phyloP scores from a whole-genome alignment of 2,888 invertebrate species.

The Petrolisthes manimaculis region DNA sequence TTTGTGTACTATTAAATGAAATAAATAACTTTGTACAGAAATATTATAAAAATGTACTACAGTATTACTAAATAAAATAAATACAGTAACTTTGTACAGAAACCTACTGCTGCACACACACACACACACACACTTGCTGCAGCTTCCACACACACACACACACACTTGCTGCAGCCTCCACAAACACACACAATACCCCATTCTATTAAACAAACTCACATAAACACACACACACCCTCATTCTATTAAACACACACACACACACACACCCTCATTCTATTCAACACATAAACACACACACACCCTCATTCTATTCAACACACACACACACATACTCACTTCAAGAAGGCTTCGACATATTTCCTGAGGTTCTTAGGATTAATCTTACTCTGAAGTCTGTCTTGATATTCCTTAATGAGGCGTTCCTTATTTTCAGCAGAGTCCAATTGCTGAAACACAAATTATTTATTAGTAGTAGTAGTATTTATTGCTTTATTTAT shows the following conservation, averaged over 20 bases:
- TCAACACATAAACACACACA: background rate
- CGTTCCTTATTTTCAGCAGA: constrained; percentile 80
- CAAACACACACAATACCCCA: background rate
- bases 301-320: background rate
- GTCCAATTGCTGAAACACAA: constrained; percentile 77
- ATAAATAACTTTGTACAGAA: too few species aligned
- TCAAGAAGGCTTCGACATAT: constrained; percentile 85
- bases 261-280: background rate
- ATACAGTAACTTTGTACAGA: too few species aligned
- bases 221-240: too few species aligned
- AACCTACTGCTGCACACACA: background rate
- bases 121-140: background rate
- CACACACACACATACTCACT: constrained; percentile 74
- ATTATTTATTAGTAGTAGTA: too few species aligned
- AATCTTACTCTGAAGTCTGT: constrained; percentile 79
- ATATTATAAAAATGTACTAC: background rate
- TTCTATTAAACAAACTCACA: too few species aligned
- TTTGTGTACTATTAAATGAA: too few species aligned
- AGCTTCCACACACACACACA: background rate
- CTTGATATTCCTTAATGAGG: constrained; percentile 82
- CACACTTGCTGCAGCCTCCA: constrained; percentile 69
- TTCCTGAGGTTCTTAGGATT: constrained; percentile 85
- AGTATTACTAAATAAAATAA: too few species aligned
- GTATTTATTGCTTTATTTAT: too few species aligned
- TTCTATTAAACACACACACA: too few species aligned